Conservation (phyloP, 1,140 invertebrate genomes). For the Drosophila navojoa region DNA sequence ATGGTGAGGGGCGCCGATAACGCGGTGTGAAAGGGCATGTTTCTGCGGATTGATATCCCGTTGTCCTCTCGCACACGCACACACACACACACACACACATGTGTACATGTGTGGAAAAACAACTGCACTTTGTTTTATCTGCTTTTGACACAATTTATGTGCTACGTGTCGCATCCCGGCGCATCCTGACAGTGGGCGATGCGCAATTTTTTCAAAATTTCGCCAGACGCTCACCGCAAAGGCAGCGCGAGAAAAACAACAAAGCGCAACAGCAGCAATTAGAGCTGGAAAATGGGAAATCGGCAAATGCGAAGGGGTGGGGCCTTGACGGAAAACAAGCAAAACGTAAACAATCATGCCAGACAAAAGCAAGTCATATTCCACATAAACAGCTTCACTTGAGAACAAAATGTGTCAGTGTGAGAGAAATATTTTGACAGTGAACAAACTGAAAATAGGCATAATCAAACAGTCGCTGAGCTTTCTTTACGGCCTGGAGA, state of each 20-base stretch:
- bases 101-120: constrained; percentile 1
- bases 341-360: constrained; percentile 18
- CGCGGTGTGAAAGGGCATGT: constrained; percentile 80
- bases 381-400: neutral
- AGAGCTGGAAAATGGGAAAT: constrained; percentile 21
- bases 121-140: constrained; percentile 15
- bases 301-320: constrained; percentile 1
- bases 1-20: constrained; percentile 48
- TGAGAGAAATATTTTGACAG: constrained; percentile 4
- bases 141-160: constrained; percentile 60
- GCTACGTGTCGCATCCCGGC: constrained; percentile 47
- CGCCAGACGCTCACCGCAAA: constrained; percentile 40
- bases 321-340: neutral
- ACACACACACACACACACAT: constrained; percentile 9
- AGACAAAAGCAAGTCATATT: constrained; percentile 2
- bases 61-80: constrained; percentile 55
- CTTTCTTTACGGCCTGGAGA: too few species aligned
- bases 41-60: constrained; percentile 80
- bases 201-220: constrained; percentile 63
- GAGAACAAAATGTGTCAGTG: neutral
- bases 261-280: constrained; percentile 51
- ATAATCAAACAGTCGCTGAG: neutral
- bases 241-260: constrained; percentile 50
- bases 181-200: constrained; percentile 57
- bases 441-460: neutral